Percentiles rank a stretch among this genome's conserved stretches.
These are phyloP conservation scores for Mamestra brassicae DNA, from an alignment of 2,888 invertebrate species.

Conservation along the genomic window DNA sequence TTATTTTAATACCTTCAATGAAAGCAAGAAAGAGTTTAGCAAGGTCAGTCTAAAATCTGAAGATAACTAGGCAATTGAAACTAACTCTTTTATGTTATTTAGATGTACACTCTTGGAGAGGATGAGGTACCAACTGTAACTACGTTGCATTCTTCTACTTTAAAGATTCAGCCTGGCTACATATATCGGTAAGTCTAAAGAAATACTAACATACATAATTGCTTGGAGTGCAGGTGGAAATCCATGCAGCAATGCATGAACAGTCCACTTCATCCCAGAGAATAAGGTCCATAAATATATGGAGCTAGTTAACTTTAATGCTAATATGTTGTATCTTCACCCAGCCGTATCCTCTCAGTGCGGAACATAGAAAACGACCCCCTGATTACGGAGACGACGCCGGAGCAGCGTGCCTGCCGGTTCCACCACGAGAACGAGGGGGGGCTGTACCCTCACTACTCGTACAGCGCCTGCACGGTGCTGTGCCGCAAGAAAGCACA, in stretches of 20 bases:
- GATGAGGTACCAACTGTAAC: conserved; percentile 94
- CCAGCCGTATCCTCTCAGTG: conserved; percentile 89
- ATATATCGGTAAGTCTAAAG: conserved; percentile 73
- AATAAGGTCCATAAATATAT: too few relatives aligned
- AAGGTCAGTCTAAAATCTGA: background rate
- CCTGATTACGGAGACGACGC: conserved; percentile 91
- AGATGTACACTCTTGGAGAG: conserved; percentile 92
- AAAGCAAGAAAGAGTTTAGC: background rate
- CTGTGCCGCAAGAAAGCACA: conserved; percentile 93
- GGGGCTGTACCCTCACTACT: conserved; percentile 92
- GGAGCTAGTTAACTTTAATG: too few relatives aligned
- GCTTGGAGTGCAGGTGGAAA: too few relatives aligned
- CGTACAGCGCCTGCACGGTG: conserved; percentile 94
- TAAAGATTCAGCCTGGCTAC: conserved; percentile 85
- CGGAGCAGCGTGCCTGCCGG: conserved; percentile 93
- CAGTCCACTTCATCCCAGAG: too few relatives aligned
- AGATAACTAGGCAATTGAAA: too few relatives aligned
- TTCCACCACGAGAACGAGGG: conserved; percentile 92
- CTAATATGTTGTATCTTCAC: conserved; percentile 20
- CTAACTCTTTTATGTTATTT: background rate
- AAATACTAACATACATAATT: too few relatives aligned
- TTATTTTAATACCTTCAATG: background rate
- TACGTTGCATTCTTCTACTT: conserved; percentile 91
- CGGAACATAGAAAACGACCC: conserved; percentile 93
- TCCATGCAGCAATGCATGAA: too few relatives aligned